Evolutionary conservation across 2,113 vertebrate species (phyloP), one percentile per base, ranked within the genome.

Genomic region (Chlamydotis undulata): DNA sequence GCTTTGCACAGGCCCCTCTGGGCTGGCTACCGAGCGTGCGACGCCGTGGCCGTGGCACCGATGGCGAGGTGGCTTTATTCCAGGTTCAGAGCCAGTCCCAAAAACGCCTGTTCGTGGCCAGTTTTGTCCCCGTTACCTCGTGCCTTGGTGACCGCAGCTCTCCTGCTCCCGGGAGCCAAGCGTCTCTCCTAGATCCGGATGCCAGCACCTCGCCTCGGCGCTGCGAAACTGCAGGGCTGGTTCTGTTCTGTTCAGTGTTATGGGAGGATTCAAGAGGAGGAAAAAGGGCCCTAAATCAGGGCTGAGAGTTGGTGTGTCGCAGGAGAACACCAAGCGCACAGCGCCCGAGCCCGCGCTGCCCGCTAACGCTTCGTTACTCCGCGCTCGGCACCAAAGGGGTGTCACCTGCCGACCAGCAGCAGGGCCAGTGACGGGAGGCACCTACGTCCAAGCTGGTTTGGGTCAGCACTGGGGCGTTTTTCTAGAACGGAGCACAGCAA

Each of bases 261-360:
- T 4, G 3, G 24, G 31, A 73, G 49, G 43, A 26, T 43, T 57
- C 33, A 19, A 33, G 41, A 26, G 5, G 57, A 68, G 74, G 31
- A 6, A 17, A 29, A 85, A 33, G 15, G 25, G 23, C 33, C 4
- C 26, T 35, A 69, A 82, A 52, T 1, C 28, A 67, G 57, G 65
- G 73, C 49, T 69, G 82, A 1, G 5, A 33, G 50, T 12, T 14
- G 68, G 21, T 1, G 1, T 3, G 37, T 82, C 2, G 1, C 67
- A 61, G 31, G 24, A 3, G 64, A 73, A n/a, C 67, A 33, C 12
- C 10, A n/a, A 25, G 65, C 19, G 39, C 73, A 8, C 6, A 1
- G 16, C 15, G 17, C 47, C 63, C 3, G 0, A 52, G 16, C 33
- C 33, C 7, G 0, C 31, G 25, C 53, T 14, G 19, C 59, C 37